A percentile compares a stretch with the other conserved stretches of the same genome.
Evolutionary conservation across 2,797 vertebrate genomes (phyloP).

Genomic region (Mormyrus proboscirostris): DNA sequence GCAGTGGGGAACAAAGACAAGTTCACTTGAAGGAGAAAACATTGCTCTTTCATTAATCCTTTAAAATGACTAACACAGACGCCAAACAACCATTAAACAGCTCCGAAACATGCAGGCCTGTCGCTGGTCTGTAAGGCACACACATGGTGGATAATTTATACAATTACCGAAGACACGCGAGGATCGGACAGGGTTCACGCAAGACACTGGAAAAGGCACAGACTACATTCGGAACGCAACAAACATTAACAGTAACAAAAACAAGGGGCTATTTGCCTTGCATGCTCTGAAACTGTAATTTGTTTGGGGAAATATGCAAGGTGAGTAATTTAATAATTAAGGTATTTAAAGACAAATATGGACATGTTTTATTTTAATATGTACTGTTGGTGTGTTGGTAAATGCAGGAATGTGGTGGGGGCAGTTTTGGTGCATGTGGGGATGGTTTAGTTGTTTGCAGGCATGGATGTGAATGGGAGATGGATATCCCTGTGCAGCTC

Average conservation of each 20-base stretch:
- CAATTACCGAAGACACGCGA: not conserved
- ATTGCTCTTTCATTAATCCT: not conserved
- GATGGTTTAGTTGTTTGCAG: not conserved
- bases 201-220: not conserved
- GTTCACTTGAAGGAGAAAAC: not conserved
- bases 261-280: not conserved
- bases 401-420: not conserved
- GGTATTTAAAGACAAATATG: not conserved
- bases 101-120: not conserved
- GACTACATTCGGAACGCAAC: not conserved
- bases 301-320: not conserved
- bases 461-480: not conserved
- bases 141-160: not conserved
- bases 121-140: not conserved
- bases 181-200: not conserved
- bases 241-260: not conserved
- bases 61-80: not conserved
- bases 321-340: not conserved
- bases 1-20: not conserved
- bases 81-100: not conserved
- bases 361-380: not conserved
- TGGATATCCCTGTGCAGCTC: not conserved
- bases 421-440: not conserved
- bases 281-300: not conserved
- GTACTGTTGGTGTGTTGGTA: not conserved